Base-by-base conservation (phyloP, 2,113 vertebrate genomes). In the Naja naja region DNA sequence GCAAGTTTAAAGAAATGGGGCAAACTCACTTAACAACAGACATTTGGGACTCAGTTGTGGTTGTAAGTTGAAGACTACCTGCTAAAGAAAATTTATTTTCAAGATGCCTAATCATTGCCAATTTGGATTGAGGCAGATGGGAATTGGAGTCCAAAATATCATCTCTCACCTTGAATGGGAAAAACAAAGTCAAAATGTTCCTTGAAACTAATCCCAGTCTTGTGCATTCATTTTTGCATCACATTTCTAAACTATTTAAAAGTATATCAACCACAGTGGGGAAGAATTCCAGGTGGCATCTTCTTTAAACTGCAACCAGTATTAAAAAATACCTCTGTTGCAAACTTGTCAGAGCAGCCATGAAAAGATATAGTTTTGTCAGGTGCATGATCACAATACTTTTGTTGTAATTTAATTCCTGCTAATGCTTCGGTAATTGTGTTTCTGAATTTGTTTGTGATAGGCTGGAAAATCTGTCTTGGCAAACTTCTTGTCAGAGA, bases 381-480 rank as follows among this genome's bases (percentile, higher is more conserved):
- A 1, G 52, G 52, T 54, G 18, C 49, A 88, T 49, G 47, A 49
- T 53, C 1, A 1, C 30, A 53, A 10, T 53, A n/a, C 52, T 88
- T 88, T 60, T 34, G 4, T 88, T 53, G 16, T n/a, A 52, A 34
- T 55, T 54, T 74, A 52, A 8, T 30, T n/a, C 25, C 30, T 39
- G 16, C 23, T 87, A 18, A 6, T 85, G 16, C 4, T 85, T 39
- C 3, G 1, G 74, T 81, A 85, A 55, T 74, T 49, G 43, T 53
- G 45, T 56, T 89, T 89, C 27, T 69, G 0, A 88, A 87, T 34
- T n/a, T 0, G 0, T 69, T 92, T 94, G 30, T 88, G 91, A 93
- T 96, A 99, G 99, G 97, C 98, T 90, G 99, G 99, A 8, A 99
- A 99, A 96, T 98, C 99, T 0, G 97, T 99, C 90, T 92, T 99